Base-by-base conservation (phyloP, 2,113 vertebrate genomes). In the Phaethon lepturus region DNA sequence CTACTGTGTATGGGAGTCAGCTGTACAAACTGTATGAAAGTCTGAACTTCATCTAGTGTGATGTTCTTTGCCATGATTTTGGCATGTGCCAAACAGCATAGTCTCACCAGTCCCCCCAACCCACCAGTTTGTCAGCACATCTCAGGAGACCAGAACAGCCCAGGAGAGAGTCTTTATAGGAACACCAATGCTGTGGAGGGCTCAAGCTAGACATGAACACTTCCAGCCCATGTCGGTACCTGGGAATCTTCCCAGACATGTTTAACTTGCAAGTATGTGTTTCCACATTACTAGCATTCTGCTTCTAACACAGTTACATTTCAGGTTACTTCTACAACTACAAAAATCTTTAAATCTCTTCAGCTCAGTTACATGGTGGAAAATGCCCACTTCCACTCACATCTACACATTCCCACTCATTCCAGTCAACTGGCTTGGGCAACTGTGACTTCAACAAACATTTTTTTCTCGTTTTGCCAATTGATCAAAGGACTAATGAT, bases 171-270 rank as follows among this genome's bases (percentile, higher is more conserved):
- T 17, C 33, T 71, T 62, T 42, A 38, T 9, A 35, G 14, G 38
- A 76, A 8, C 6, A 8, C 4, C 0, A 45, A 0, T 68, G 31
- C 18, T 22, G 13, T 50, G 38, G 31, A 28, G 10, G 26, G 9
- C 35, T 88, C 60, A 29, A 19, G 17, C 8, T 50, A 25, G 59
- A 19, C 25, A 7, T 2, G 18, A 83, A 9, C 35, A 33, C 15
- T 76, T 87, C 12, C 63, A 90, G 31, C 24, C 49, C 19, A 19
- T 25, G 20, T 38, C n/a, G 31, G 29, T 10, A 67, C 17, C 23
- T 62, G 55, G 13, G 17, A 78, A 47, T 62, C 14, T 28, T 25
- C 47, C 29, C 35, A 74, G 33, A n/a, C 7, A 0, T 9, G 8
- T 53, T 86, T 24, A 71, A 24, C 5, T 71, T 71, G 6, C 18